phyloP scores from a whole-genome alignment of 2,888 invertebrate genomes.

The Polymixis lichenea region DNA sequence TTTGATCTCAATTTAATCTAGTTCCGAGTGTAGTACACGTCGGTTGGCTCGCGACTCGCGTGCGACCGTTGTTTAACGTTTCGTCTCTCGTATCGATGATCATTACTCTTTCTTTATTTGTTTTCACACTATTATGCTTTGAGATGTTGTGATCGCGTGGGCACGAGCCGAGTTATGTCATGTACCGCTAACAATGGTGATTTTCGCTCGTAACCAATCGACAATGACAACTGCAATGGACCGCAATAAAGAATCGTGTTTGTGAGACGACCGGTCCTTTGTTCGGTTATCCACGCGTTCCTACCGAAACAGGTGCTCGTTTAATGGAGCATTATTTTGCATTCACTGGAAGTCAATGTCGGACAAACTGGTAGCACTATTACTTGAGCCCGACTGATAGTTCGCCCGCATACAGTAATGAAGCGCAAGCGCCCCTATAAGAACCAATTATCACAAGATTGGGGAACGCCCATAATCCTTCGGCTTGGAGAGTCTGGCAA shows the following conservation, averaged over 20 bases:
- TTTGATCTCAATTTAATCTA: constrained; percentile 75
- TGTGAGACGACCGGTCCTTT: constrained; percentile 77
- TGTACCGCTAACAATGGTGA: constrained; percentile 79
- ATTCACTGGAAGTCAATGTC: constrained; percentile 64
- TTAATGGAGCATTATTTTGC: constrained; percentile 74
- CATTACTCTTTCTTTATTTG: constrained; percentile 75
- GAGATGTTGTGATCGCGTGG: constrained; percentile 72
- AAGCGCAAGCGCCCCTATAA: constrained; percentile 81
- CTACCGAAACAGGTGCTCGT: constrained; percentile 78
- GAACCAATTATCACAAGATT: constrained; percentile 78
- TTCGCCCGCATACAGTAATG: constrained; percentile 81
- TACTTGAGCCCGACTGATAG: constrained; percentile 69
- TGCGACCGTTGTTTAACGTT: constrained; percentile 67
- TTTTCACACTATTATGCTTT: constrained; percentile 73
- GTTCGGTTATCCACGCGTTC: constrained; percentile 76
- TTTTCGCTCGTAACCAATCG: constrained; percentile 79
- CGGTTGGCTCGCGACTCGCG: constrained; percentile 64
- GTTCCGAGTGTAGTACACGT: constrained; percentile 68
- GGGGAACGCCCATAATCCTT: constrained; percentile 76
- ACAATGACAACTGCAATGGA: constrained; percentile 81
- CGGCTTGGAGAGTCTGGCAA: constrained; percentile 58
- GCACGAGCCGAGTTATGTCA: constrained; percentile 81
- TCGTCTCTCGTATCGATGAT: constrained; percentile 68
- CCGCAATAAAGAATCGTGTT: constrained; percentile 80
- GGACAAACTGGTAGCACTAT: constrained; percentile 59